phyloP scores from a whole-genome alignment of 1,140 invertebrate genomes.

The Dysdera silvatica region DNA sequence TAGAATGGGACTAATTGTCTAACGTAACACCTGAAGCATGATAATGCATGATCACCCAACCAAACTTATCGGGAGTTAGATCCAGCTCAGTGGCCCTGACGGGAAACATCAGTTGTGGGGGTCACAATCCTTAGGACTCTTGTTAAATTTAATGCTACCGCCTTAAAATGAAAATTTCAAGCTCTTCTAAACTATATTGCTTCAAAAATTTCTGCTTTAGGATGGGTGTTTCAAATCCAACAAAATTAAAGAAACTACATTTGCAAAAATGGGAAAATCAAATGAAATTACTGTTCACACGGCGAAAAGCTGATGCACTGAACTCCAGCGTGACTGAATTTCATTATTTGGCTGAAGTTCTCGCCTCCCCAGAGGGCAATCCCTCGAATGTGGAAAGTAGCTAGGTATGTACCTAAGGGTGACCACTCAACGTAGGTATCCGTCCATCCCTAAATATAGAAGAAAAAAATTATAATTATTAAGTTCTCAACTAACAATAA shows the following conservation, averaged over 20 bases:
- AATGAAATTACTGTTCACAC: constrained; percentile 67
- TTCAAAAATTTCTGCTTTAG: too few species aligned
- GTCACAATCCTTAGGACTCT: too few species aligned
- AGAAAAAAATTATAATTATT: neutral
- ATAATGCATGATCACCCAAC: too few species aligned
- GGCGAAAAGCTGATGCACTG: constrained; percentile 97
- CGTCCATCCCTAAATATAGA: constrained; percentile 76
- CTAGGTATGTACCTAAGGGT: constrained; percentile 87
- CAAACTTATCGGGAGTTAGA: too few species aligned
- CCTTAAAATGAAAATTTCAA: too few species aligned
- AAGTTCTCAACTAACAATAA: constrained; percentile 16
- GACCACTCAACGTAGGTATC: constrained; percentile 92
- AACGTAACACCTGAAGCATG: too few species aligned
- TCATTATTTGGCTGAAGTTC: constrained; percentile 81
- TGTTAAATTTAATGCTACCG: too few species aligned
- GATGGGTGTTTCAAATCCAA: too few species aligned
- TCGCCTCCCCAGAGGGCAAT: constrained; percentile 95
- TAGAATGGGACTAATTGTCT: too few species aligned
- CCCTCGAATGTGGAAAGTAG: constrained; percentile 90
- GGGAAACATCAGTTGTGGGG: too few species aligned
- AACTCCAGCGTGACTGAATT: constrained; percentile 81
- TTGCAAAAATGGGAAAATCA: neutral
- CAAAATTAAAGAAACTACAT: neutral
- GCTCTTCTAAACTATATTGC: too few species aligned
- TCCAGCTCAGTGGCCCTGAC: too few species aligned